Evolutionary conservation across 2,888 invertebrate genomes (phyloP).

Genomic region (Ennomos quercinarius): DNA sequence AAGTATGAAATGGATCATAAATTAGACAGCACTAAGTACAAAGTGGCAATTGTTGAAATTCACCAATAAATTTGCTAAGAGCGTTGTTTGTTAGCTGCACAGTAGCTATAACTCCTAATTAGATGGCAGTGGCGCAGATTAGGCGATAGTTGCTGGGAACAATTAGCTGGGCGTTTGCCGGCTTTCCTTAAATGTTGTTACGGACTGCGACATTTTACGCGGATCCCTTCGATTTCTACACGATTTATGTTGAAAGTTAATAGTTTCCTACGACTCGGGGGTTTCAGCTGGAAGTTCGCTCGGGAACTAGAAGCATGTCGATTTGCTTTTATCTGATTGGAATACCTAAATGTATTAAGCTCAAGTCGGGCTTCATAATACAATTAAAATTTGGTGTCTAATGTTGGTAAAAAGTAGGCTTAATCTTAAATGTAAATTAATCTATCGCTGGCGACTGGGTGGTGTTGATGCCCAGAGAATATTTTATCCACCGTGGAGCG

Average conservation of each 20-base stretch:
- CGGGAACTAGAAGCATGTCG: conserved; percentile 35
- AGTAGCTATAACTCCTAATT: conserved; percentile 68
- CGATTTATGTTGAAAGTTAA: conserved; percentile 50
- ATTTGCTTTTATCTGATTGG: conserved; percentile 42
- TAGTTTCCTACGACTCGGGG: conserved; percentile 28
- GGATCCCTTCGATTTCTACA: conserved; percentile 45
- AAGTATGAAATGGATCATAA: conserved; percentile 29
- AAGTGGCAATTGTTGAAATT: conserved; percentile 63
- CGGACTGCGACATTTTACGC: conserved; percentile 45
- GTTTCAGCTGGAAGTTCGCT: conserved; percentile 35
- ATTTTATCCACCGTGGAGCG: no score
- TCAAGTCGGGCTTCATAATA: neutral
- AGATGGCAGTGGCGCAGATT: conserved; percentile 42
- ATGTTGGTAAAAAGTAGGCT: neutral
- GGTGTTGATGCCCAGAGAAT: no score
- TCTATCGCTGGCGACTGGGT: neutral
- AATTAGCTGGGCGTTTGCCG: conserved; percentile 57
- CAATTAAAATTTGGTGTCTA: no score
- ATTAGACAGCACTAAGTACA: conserved; percentile 44
- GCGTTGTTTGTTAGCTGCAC: conserved; percentile 64
- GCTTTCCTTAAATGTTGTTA: conserved; percentile 29
- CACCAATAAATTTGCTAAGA: conserved; percentile 65
- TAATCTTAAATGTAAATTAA: neutral
- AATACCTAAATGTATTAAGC: conserved; percentile 29
- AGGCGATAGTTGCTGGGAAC: conserved; percentile 37